Conservation (phyloP, 2,113 vertebrate genomes). For the Phoenicopterus ruber region DNA sequence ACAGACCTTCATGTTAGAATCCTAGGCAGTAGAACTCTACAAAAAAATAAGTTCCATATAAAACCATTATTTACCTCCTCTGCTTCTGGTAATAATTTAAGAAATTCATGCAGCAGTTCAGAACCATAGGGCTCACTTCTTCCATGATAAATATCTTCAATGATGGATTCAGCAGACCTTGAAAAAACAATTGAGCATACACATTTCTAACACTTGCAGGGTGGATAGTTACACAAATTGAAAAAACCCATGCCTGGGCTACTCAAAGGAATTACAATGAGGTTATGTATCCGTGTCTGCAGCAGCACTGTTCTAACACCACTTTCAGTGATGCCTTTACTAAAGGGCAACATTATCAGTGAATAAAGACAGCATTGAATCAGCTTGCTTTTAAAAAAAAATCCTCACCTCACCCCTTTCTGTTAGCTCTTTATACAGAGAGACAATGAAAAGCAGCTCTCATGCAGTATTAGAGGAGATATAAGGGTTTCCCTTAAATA, state of each 20-base stretch:
- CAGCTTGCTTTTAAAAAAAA: background rate
- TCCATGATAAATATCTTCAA: constrained; percentile 88
- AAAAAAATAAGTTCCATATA: background rate
- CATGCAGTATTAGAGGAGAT: background rate
- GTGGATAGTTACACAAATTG: background rate
- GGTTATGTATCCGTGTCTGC: background rate
- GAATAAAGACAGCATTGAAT: background rate
- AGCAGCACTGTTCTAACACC: background rate
- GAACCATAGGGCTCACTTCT: constrained; percentile 84
- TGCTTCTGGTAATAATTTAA: constrained; percentile 90
- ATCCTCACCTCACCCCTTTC: background rate
- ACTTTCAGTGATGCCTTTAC: background rate
- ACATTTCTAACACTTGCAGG: background rate
- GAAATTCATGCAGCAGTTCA: constrained; percentile 88
- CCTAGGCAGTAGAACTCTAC: background rate
- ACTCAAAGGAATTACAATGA: background rate
- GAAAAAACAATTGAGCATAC: constrained; percentile 60
- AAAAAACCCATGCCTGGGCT: background rate
- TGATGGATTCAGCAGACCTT: constrained; percentile 88
- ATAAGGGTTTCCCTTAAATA: background rate
- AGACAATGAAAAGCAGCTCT: background rate
- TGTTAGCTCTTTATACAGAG: background rate
- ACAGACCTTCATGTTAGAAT: background rate
- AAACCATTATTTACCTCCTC: constrained; percentile 84
- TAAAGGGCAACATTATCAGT: background rate